phyloP scores from a whole-genome alignment of 1,140 invertebrate species.

The Sitobion miscanthi region DNA sequence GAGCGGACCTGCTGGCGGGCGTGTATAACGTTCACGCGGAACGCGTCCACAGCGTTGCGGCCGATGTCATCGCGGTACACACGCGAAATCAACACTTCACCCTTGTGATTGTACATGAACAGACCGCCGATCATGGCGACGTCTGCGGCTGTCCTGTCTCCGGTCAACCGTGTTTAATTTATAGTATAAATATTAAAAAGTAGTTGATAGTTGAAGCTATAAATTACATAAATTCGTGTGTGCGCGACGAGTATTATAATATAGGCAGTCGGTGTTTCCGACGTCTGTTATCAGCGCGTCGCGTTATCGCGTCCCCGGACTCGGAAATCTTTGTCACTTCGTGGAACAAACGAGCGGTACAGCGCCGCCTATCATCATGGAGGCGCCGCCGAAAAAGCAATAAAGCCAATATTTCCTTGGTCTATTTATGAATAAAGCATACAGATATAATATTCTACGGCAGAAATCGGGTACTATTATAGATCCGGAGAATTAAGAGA shows the following conservation, averaged over 20 bases:
- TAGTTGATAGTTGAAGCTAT: neutral
- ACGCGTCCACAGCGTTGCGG: conserved; percentile 98
- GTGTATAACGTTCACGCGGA: conserved; percentile 99
- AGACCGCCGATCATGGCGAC: conserved; percentile 97
- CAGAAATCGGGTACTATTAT: no score
- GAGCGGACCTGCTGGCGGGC: conserved; percentile 98
- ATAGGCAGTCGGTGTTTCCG: neutral
- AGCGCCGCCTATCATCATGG: no score
- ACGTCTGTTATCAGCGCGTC: neutral
- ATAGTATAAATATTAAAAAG: neutral
- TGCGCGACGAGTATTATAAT: neutral
- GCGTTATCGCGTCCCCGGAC: no score
- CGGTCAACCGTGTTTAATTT: neutral
- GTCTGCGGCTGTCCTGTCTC: neutral
- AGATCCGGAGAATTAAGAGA: no score
- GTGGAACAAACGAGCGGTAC: no score
- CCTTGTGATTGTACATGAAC: conserved; percentile 99
- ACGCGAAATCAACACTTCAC: conserved; percentile 97
- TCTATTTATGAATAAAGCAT: no score
- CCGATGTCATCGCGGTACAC: conserved; percentile 99
- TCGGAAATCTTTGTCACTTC: no score
- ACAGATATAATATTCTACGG: no score
- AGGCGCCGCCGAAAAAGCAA: no score
- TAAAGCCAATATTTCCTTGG: no score
- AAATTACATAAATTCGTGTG: neutral